Evolutionary conservation across 1,140 invertebrate species (phyloP).

Genomic region (Drosophila kohkoa): DNA sequence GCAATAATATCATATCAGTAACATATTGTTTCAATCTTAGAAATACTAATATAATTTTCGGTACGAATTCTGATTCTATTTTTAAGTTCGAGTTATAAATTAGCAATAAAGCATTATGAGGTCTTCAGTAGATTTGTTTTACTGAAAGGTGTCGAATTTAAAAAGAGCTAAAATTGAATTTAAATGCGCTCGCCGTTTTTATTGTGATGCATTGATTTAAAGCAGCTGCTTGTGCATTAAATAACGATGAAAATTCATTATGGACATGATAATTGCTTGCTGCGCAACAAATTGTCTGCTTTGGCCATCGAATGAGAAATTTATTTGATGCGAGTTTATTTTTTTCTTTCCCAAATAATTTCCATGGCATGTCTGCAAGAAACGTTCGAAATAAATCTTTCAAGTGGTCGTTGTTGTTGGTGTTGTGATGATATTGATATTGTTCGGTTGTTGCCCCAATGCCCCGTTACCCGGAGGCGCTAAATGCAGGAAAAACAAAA

Average conservation of each 20-base stretch:
- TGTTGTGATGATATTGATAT: constrained; percentile 28
- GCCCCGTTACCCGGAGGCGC: constrained; percentile 55
- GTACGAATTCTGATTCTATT: too few species aligned
- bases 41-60: too few species aligned
- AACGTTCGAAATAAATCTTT: constrained; percentile 60
- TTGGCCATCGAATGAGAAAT: constrained; percentile 7
- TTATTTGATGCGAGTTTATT: constrained; percentile 4
- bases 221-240: constrained; percentile 4
- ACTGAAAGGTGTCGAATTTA: too few species aligned
- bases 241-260: constrained; percentile 22
- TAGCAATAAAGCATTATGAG: too few species aligned
- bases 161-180: neutral
- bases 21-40: too few species aligned
- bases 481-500: constrained; percentile 74
- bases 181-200: neutral
- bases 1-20: too few species aligned
- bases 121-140: too few species aligned
- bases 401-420: constrained; percentile 57
- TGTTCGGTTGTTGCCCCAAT: constrained; percentile 24
- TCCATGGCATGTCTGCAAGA: constrained; percentile 36
- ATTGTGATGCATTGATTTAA: neutral
- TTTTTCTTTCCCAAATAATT: constrained; percentile 14
- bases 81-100: too few species aligned
- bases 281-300: constrained; percentile 19
- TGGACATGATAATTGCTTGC: constrained; percentile 21